A percentile compares a stretch with the other conserved stretches of the same genome.
Evolutionary conservation across 2,113 vertebrate species (phyloP).

Genomic region (Prionailurus viverrinus): DNA sequence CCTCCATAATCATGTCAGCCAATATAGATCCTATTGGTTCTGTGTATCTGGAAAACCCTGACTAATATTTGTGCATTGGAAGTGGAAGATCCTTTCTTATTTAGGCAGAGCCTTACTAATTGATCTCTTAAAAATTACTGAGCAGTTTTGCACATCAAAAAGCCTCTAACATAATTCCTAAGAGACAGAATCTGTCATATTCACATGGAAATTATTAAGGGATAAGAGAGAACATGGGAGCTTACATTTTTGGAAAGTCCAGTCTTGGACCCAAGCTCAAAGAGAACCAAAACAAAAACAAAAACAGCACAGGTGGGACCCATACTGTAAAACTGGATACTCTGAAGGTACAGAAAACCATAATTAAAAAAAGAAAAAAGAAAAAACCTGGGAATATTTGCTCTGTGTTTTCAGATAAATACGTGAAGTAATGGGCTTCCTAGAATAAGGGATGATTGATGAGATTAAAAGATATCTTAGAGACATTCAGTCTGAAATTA

Average conservation of each 20-base stretch:
- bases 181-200: not conserved
- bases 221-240: not conserved
- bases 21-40: not conserved
- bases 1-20: not conserved
- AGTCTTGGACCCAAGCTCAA: not conserved
- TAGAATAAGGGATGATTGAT: not conserved
- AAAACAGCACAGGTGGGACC: not conserved
- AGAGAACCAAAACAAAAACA: not conserved
- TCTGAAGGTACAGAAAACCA: not conserved
- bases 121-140: not conserved
- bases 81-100: not conserved
- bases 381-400: not conserved
- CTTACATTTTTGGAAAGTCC: not conserved
- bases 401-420: constrained; percentile 19
- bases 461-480: not conserved
- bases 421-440: not conserved
- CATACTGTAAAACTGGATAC: not conserved
- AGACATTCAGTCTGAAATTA: not conserved
- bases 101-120: not conserved
- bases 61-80: not conserved
- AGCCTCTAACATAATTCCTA: not conserved
- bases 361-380: not conserved
- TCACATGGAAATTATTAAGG: not conserved
- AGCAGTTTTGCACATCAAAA: not conserved
- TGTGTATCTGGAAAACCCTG: not conserved